Evolutionary conservation across 2,888 invertebrate species (phyloP), one percentile per base, ranked within the genome.

Genomic region (Eudemis profundana): DNA sequence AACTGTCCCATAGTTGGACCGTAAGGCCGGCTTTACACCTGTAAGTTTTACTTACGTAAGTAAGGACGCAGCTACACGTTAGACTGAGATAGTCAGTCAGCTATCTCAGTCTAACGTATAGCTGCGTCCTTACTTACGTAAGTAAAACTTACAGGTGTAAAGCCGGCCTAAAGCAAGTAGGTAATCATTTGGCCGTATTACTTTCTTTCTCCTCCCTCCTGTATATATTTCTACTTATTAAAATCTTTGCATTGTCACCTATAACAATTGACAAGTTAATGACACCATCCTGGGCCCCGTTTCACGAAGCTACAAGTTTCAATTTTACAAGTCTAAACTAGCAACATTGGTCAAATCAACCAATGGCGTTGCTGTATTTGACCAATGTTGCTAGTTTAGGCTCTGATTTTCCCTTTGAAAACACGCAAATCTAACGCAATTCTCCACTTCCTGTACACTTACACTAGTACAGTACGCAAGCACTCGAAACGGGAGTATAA

Each of bases 191-290:
- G 3, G 7, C 4, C 5, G 27, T 27, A 27, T 4, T 33, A 12
- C 42, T 56, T 29, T 42, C 42, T 17, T 42, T 14, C 40, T 12
- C 27, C 15, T 27, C 27, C 27, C 10, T 10, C 12, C 19, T 42
- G 40, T 40, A 10, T 17, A 53, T 53, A 36, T 53, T n/a, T 3
- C 3, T n/a, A 17, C 17, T 53, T 29, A 29, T 56, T 17, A 42
- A 29, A 56, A 42, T 56, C 23, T 40, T 15, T 4, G 15, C 27
- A 56, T 56, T 54, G 53, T 54, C 27, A 40, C n/a, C 23, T 10
- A n/a, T 8, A 50, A 33, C 61, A 61, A 53, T 17, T 61, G 49
- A 44, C 33, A 53, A 61, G 53, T 23, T 36, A 53, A 61, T 46
- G 46, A 46, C n/a, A 61, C 53, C 51, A 46, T 46, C 38, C 46